Conservation (phyloP, 1,140 invertebrate genomes). For the Lucilia sericata region DNA sequence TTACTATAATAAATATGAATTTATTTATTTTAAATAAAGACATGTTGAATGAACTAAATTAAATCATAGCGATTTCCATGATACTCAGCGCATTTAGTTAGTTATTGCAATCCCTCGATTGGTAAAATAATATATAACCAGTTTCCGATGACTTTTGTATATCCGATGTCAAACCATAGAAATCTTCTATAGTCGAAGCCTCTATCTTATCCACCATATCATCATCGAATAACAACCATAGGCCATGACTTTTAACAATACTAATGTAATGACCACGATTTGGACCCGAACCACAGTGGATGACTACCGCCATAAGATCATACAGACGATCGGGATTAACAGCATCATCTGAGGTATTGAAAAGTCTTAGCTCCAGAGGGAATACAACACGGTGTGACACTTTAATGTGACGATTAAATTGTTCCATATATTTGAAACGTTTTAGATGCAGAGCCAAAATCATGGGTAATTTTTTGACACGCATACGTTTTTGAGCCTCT, state of each 20-base stretch:
- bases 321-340: conserved; percentile 97
- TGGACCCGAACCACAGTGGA: conserved; percentile 98
- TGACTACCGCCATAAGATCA: conserved; percentile 98
- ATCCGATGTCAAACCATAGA: conserved; percentile 98
- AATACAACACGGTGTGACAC: conserved; percentile 99
- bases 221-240: conserved; percentile 99
- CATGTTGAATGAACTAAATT: not conserved
- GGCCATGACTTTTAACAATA: conserved; percentile 98
- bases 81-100: conserved; percentile 9
- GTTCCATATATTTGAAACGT: conserved; percentile 99
- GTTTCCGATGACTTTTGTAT: conserved; percentile 99
- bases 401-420: conserved; percentile 98
- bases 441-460: conserved; percentile 98
- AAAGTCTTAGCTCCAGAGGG: conserved; percentile 95
- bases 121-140: conserved; percentile 99
- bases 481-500: conserved; percentile 97
- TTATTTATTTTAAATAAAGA: not conserved
- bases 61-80: no score
- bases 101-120: conserved; percentile 83
- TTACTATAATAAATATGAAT: no score
- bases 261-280: conserved; percentile 99
- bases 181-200: conserved; percentile 98
- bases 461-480: conserved; percentile 97
- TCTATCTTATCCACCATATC: conserved; percentile 99
- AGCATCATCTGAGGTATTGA: conserved; percentile 99